Evolutionary conservation across 1,140 invertebrate genomes (phyloP), one percentile per base, ranked within the genome.

Genomic region (Zophobas atratus): DNA sequence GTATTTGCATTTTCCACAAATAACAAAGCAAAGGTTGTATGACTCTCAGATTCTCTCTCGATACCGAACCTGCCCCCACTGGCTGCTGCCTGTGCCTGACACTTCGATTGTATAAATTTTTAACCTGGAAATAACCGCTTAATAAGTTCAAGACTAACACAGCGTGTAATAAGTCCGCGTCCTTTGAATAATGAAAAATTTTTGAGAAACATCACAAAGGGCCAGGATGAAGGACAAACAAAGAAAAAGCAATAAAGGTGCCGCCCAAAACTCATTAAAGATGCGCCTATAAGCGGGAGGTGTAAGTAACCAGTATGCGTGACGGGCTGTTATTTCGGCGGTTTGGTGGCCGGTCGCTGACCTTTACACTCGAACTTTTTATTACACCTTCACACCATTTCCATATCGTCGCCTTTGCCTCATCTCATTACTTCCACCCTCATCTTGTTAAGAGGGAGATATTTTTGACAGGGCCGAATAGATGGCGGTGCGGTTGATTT

Each of bases 331-430:
- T 79, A 81, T 82, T 82, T 82, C 77, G 81, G 77, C 79, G 63
- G 81, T 82, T 80, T 80, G 79, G 79, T 80, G 81, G 81, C 81
- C 81, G 81, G 81, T 82, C 81, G 75, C 74, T 73, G 75, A 82
- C 81, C 81, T 80, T 77, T 76, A 67, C 75, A 74, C 63, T 70
- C 43, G 46, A 57, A 57, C 51, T 51, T 77, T 71, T 77, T 63
- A 63, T 41, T 32, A 41, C 63, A 67, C 56, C 60, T 43, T 67
- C 33, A 6, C 2, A 67, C n/a, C 57, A 63, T 67, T 67, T 67
- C 60, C 60, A 67, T 67, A 43, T 67, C 60, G 49, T 6, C 4
- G 49, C 6, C 20, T 51, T 51, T 51, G 2, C n/a, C 49, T 2
- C 49, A 51, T 46, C 43, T 46, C 43, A 3, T 46, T 8, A 46